Evolutionary conservation across 2,888 invertebrate genomes (phyloP), one percentile per base, ranked within the genome.

Genomic region (Hofmannophila pseudospretella): DNA sequence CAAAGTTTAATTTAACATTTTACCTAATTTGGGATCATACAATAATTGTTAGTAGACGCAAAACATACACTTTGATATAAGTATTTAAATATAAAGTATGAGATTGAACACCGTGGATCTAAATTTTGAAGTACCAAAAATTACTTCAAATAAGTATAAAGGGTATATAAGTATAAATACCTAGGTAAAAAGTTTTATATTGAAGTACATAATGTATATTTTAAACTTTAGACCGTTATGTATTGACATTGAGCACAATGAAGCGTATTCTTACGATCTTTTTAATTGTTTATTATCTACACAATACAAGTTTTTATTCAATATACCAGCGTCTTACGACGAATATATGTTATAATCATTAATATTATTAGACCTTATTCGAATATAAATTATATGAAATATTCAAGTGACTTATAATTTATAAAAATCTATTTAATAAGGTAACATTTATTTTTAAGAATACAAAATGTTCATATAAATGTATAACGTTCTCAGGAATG

Each of bases 211-310:
- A 41, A 49, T 50, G 49, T 51, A 54, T 51, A 51, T 54, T 29
- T 33, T 19, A 19, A 29, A 20, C 8, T 67, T 80, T 82, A 81
- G 82, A 82, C 82, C 82, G 81, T 72, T 73, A 67, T 60, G 54
- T 70, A 67, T 71, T 67, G 70, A 79, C 76, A 75, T 86, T 86
- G 85, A 86, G 85, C 85, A 84, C 75, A 64, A 70, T 69, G 66
- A 86, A 84, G 85, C 84, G 76, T 82, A 79, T 65, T 61, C 39
- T 57, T 56, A 59, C 47, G 44, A 50, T 51, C 41, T 54, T 41
- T 51, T 63, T 62, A 66, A 56, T 43, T 58, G 49, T 62, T 51
- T 54, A 65, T 57, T 48, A 52, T 54, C 63, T 72, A 70, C 54
- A 66, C 62, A 67, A 55, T 54, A 48, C 39, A 49, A 47, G 49